Evolutionary conservation across 2,113 vertebrate species (phyloP).

Genomic region (Nesogale talazaci): DNA sequence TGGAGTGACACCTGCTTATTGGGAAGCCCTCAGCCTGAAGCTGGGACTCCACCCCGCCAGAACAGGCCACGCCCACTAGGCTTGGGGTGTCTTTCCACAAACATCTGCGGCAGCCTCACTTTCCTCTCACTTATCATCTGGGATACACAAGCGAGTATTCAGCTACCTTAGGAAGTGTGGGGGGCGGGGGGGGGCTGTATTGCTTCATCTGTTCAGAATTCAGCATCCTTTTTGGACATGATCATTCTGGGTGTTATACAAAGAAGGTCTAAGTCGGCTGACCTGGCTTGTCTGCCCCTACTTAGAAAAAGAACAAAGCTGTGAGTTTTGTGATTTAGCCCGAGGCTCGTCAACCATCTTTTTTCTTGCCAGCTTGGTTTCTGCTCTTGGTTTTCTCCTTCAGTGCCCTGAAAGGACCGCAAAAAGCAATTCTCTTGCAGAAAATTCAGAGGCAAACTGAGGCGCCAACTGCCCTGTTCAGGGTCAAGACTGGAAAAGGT

Average conservation of each 20-base stretch:
- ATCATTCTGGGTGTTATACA: not conserved
- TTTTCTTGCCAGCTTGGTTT: not conserved
- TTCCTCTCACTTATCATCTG: not conserved
- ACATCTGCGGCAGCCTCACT: not conserved
- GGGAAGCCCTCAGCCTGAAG: too few species aligned
- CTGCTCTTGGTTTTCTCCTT: not conserved
- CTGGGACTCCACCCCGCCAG: too few species aligned
- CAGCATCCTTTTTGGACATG: not conserved
- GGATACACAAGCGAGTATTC: not conserved
- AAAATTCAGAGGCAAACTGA: conserved; percentile 85
- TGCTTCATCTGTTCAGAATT: not conserved
- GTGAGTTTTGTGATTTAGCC: not conserved
- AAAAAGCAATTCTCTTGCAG: conserved; percentile 78
- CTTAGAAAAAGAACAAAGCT: not conserved
- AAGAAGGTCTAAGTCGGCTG: not conserved
- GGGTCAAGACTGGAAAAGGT: conserved; percentile 88
- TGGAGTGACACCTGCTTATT: not conserved
- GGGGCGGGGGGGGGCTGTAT: not conserved
- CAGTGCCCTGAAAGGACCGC: conserved; percentile 66
- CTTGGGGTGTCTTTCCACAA: too few species aligned
- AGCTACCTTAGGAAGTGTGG: not conserved
- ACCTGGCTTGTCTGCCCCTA: not conserved
- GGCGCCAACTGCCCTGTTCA: conserved; percentile 82
- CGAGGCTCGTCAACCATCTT: not conserved
- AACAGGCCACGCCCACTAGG: too few species aligned